These are phyloP conservation scores for Hyperoplus lanceolatus DNA, from an alignment of 2,797 vertebrate genomes.

Conservation along the genomic window DNA sequence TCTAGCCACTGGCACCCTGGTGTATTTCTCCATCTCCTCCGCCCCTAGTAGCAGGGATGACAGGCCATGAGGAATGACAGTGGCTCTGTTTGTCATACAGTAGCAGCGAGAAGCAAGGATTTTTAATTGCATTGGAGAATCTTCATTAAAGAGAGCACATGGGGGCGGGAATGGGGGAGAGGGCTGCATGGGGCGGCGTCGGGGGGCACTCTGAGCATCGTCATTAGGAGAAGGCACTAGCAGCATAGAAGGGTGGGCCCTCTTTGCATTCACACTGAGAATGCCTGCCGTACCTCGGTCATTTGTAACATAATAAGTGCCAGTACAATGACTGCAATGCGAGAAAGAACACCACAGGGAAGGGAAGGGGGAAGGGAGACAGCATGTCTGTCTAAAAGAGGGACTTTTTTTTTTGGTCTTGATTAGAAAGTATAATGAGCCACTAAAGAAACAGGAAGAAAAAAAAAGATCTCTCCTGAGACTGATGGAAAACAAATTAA, in stretches of 20 bases:
- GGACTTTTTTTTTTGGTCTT: conserved; percentile 88
- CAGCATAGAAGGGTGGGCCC: conserved; percentile 88
- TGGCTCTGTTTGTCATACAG: conserved; percentile 89
- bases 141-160: conserved; percentile 93
- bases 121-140: conserved; percentile 99
- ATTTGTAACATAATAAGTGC: conserved; percentile 99
- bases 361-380: conserved; percentile 91
- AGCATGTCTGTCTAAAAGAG: conserved; percentile 91
- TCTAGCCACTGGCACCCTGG: conserved; percentile 79
- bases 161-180: conserved; percentile 77
- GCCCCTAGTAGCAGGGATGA: conserved; percentile 75
- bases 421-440: conserved; percentile 97
- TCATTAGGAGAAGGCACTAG: conserved; percentile 93
- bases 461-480: conserved; percentile 90
- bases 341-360: conserved; percentile 88
- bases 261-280: conserved; percentile 95
- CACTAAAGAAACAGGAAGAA: conserved; percentile 90
- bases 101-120: conserved; percentile 90
- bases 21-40: conserved; percentile 83
- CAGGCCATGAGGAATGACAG: conserved; percentile 83
- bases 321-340: conserved; percentile 98
- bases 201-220: conserved; percentile 94
- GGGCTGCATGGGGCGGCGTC: conserved; percentile 72
- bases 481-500: conserved; percentile 95
- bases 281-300: conserved; percentile 98